phyloP scores from a whole-genome alignment of 2,888 invertebrate genomes.

The Tinea trinotella region DNA sequence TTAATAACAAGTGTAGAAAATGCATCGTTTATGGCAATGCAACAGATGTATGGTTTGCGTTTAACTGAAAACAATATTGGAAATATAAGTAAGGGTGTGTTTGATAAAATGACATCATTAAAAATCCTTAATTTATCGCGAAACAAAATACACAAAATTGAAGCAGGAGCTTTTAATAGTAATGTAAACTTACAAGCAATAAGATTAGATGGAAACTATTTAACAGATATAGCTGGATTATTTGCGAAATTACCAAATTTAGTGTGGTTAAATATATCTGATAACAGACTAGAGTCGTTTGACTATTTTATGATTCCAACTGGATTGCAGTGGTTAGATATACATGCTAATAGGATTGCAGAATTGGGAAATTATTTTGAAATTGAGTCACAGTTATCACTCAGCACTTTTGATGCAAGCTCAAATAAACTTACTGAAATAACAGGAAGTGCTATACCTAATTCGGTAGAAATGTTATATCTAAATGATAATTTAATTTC shows the following conservation, averaged over 20 bases:
- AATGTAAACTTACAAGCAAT: slow-evolving; percentile 85
- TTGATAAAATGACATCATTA: slow-evolving; percentile 82
- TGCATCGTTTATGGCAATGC: slow-evolving; percentile 85
- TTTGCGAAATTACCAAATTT: slow-evolving; percentile 86
- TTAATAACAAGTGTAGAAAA: slow-evolving; percentile 83
- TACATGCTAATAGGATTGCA: slow-evolving; percentile 86
- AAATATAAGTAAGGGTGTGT: slow-evolving; percentile 84
- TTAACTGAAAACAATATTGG: slow-evolving; percentile 89
- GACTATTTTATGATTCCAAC: slow-evolving; percentile 90
- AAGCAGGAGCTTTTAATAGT: slow-evolving; percentile 83
- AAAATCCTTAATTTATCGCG: slow-evolving; percentile 87
- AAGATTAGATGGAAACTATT: slow-evolving; percentile 85
- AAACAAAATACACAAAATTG: slow-evolving; percentile 85
- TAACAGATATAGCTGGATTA: slow-evolving; percentile 83
- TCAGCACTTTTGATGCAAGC: slow-evolving; percentile 87
- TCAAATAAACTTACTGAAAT: slow-evolving; percentile 86
- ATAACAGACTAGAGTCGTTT: slow-evolving; percentile 86
- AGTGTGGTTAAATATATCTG: slow-evolving; percentile 89
- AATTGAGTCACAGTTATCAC: slow-evolving; percentile 83
- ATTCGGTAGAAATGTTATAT: slow-evolving; percentile 84
- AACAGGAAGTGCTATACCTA: slow-evolving; percentile 86
- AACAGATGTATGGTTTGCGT: slow-evolving; percentile 84
- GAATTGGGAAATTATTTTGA: slow-evolving; percentile 89
- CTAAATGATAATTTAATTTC: slow-evolving; percentile 86
- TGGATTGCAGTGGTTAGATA: slow-evolving; percentile 87